Conservation (phyloP, 2,797 vertebrate species). For the Buphagus erythrorhynchus region DNA sequence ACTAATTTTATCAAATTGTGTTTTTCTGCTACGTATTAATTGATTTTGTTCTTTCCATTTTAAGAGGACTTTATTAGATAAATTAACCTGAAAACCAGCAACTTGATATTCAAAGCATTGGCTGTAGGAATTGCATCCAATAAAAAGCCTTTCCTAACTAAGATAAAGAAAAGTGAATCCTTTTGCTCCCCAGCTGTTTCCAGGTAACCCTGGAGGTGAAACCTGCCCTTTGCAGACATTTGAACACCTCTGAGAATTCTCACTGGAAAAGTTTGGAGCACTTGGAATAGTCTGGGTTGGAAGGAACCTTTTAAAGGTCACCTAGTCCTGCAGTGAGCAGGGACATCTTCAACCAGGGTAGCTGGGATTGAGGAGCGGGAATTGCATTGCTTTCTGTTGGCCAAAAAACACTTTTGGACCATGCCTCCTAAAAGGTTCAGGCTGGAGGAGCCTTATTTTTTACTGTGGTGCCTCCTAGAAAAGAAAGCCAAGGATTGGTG, state of each 20-base stretch:
- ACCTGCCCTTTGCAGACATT: neutral
- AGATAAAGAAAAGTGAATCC: neutral
- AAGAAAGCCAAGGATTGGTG: neutral
- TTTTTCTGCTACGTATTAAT: accelerated
- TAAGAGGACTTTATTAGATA: neutral
- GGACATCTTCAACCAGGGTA: neutral
- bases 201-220: neutral
- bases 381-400: neutral
- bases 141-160: neutral
- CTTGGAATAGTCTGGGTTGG: neutral
- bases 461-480: neutral
- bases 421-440: neutral
- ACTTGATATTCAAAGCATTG: neutral
- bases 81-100: neutral
- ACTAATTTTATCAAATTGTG: neutral
- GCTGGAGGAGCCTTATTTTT: neutral
- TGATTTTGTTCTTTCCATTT: neutral
- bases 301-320: neutral
- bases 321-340: neutral
- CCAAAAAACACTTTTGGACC: neutral
- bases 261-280: neutral
- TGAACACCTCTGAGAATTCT: neutral
- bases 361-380: neutral
- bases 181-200: neutral
- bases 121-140: neutral